These are phyloP conservation scores for Ceratotherium simum DNA, from an alignment of 2,113 vertebrate genomes.

Conservation along the genomic window DNA sequence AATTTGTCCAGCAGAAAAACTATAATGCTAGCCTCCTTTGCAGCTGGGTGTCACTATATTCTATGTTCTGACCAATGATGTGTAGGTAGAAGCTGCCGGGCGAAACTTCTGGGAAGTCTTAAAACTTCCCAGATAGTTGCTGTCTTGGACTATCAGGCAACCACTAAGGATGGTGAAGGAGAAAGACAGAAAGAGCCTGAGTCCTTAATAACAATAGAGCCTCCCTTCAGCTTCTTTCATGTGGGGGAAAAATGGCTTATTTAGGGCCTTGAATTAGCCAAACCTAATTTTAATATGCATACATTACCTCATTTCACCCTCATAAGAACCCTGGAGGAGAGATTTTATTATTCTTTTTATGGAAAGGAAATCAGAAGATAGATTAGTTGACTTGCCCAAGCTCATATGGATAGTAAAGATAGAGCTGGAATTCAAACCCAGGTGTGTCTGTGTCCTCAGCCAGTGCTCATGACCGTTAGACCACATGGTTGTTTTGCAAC, in stretches of 20 bases:
- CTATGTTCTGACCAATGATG: neutral
- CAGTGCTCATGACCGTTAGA: neutral
- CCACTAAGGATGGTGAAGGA: neutral
- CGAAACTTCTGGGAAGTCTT: neutral
- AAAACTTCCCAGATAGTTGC: neutral
- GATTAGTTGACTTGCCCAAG: neutral
- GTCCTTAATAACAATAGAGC: neutral
- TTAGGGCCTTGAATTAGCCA: neutral
- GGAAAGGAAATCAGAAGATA: neutral
- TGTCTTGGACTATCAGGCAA: neutral
- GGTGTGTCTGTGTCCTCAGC: neutral
- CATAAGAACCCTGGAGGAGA: neutral
- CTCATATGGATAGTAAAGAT: neutral
- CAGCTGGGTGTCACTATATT: neutral
- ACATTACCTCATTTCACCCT: neutral
- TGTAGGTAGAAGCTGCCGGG: neutral
- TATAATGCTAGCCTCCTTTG: neutral
- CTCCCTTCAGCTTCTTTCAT: neutral
- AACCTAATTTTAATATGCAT: neutral
- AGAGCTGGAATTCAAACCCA: neutral
- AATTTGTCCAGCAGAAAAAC: neutral
- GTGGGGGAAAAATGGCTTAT: neutral
- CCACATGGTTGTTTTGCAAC: neutral
- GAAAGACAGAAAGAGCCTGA: neutral
- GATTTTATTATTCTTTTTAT: constrained; percentile 1